A percentile compares a stretch with the other conserved stretches of the same genome.
Conservation (phyloP, 2,888 invertebrate genomes). For the Gymnoscelis rufifasciata region DNA sequence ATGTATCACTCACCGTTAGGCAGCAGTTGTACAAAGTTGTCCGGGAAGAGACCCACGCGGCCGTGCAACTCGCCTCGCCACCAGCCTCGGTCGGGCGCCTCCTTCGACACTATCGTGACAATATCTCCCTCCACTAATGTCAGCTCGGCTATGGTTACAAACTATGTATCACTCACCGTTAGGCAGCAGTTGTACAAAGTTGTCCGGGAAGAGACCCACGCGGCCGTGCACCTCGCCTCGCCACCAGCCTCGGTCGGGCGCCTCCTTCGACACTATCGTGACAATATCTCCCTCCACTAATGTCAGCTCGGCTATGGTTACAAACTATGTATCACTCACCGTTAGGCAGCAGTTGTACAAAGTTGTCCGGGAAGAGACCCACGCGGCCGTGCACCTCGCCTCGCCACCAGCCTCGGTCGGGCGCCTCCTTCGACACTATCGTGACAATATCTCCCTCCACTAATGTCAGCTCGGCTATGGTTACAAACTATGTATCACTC, state of each 20-base stretch:
- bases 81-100: constrained; percentile 97
- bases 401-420: constrained; percentile 99
- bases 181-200: constrained; percentile 90
- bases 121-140: too few relatives aligned
- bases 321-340: too few relatives aligned
- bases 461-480: constrained; percentile 84
- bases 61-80: constrained; percentile 97
- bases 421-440: constrained; percentile 88
- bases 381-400: constrained; percentile 93
- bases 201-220: constrained; percentile 97
- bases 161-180: constrained; percentile 50
- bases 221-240: constrained; percentile 94
- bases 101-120: constrained; percentile 84
- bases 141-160: too few relatives aligned
- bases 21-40: constrained; percentile 94
- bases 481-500: constrained; percentile 21
- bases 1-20: constrained; percentile 57
- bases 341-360: constrained; percentile 84
- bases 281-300: constrained; percentile 82
- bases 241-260: constrained; percentile 99
- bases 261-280: constrained; percentile 87
- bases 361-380: constrained; percentile 99
- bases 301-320: too few relatives aligned
- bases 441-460: constrained; percentile 93
- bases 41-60: constrained; percentile 95